Conservation (phyloP, 2,113 vertebrate genomes). For the Plectropomus leopardus region DNA sequence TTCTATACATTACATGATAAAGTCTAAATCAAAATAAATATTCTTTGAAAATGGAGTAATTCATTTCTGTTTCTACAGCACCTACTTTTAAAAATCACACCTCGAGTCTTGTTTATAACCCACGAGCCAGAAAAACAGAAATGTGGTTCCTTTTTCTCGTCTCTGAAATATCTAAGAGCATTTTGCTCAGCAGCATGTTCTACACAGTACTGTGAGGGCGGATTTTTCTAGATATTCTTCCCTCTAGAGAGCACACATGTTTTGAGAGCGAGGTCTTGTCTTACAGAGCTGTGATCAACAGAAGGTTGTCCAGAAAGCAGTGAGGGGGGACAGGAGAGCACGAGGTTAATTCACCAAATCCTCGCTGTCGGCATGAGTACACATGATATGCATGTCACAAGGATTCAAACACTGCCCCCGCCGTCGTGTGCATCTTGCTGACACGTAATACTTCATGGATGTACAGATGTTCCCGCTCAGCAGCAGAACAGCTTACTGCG, state of each 20-base stretch:
- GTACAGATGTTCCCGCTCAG: slow-evolving; percentile 68
- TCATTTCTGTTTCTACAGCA: neutral
- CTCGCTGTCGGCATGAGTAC: slow-evolving; percentile 49
- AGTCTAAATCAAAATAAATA: neutral
- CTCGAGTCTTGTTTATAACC: neutral
- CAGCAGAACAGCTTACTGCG: slow-evolving; percentile 41
- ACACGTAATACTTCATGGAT: slow-evolving; percentile 63
- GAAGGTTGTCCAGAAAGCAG: slow-evolving; percentile 19
- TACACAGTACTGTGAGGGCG: neutral
- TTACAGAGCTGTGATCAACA: slow-evolving; percentile 29
- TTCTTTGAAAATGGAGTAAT: neutral
- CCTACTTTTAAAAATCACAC: neutral
- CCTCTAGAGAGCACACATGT: neutral
- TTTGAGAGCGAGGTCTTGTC: slow-evolving; percentile 34
- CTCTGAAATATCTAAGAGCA: neutral
- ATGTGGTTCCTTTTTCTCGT: neutral
- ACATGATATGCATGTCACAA: slow-evolving; percentile 58
- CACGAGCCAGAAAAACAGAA: neutral
- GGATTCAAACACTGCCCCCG: slow-evolving; percentile 50
- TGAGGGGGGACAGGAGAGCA: slow-evolving; percentile 9
- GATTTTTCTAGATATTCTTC: neutral
- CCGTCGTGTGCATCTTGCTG: slow-evolving; percentile 46
- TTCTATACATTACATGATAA: too few relatives aligned
- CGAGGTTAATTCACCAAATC: slow-evolving; percentile 57
- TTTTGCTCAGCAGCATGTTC: neutral